Evolutionary conservation across 2,797 vertebrate genomes (phyloP), one percentile per base, ranked within the genome.

Genomic region (Sarcoramphus papa): DNA sequence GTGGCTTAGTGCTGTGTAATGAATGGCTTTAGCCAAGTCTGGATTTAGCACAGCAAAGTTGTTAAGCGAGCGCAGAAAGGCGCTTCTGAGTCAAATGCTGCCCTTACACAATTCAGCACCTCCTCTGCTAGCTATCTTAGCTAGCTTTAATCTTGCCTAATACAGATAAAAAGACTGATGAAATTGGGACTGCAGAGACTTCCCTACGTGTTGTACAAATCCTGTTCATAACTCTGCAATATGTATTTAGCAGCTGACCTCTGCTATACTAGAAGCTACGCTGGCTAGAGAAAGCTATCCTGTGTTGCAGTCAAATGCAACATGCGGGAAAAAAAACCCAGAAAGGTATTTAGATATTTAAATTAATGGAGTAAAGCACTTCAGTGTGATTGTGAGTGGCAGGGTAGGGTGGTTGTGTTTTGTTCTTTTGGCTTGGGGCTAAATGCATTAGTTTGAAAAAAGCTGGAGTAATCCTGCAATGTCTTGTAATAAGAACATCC

Each of bases 141-240:
- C 57, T 92, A 62, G 43, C 54, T 78, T 78, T 95, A 94, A 89
- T 96, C 74, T 81, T 79, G 50, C 70, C 69, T 87, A 90, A 88
- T 92, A 69, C 9, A 2, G 92, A 78, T 91, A 88, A 92, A 94
- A 92, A 5, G 35, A 35, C 72, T 50, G 53, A 54, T 82, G 76
- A 81, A 93, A 81, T 93, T 33, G 9, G 62, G 35, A 54, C 88
- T 73, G 37, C 12, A 1, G 54, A 88, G 41, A 68, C 64, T 85
- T 79, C 75, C 33, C 33, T 72, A 13, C 1, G 0, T 62, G 56
- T 74, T 78, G n/a, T 54, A 62, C 30, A 81, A 88, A 94, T 90
- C 79, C 80, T 75, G 33, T 57, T 72, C 53, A 75, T 86, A 94
- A 53, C 22, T 28, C 40, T 83, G 40, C 31, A 6, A 6, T 70